Evolutionary conservation across 53 echinoderm and acorn worm species (phyloP).

Genomic region (Luidia sarsii): DNA sequence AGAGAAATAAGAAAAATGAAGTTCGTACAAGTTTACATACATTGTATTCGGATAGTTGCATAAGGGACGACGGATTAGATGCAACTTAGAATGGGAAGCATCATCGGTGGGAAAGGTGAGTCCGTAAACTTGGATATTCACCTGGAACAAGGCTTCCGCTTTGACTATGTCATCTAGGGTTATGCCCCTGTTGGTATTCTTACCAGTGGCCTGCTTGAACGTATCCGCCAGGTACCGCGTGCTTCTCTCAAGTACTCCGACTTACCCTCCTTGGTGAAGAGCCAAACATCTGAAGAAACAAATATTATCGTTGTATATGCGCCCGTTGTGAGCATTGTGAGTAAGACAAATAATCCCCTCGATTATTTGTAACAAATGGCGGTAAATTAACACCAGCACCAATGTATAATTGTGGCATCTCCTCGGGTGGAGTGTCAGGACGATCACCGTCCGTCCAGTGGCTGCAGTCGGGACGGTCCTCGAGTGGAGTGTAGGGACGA

Average conservation of each 20-base stretch:
- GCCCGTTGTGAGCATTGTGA: slow-evolving; percentile 4
- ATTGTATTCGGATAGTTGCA: slow-evolving; percentile 23
- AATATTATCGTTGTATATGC: slow-evolving; percentile 20
- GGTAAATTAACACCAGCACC: slow-evolving; percentile 35
- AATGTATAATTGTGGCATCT: slow-evolving; percentile 33
- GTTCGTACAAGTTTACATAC: slow-evolving; percentile 39
- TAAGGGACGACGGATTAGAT: slow-evolving; percentile 32
- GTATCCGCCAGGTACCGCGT: background rate
- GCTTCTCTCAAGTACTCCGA: background rate
- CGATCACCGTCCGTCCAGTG: no score
- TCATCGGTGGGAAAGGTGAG: background rate
- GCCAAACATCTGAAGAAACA: slow-evolving; percentile 42
- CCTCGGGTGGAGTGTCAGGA: slow-evolving; percentile 13
- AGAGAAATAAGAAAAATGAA: slow-evolving; percentile 59
- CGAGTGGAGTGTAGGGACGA: no score
- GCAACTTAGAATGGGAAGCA: background rate
- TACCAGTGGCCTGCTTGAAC: background rate
- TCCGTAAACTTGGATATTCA: slow-evolving; percentile 4
- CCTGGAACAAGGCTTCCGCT: slow-evolving; percentile 37
- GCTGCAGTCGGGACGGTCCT: no score
- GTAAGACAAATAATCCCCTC: slow-evolving; percentile 3
- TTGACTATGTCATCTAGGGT: slow-evolving; percentile 21
- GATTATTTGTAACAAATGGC: slow-evolving; percentile 24
- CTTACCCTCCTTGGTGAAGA: background rate
- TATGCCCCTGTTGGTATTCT: background rate